Conservation (phyloP, 1,140 invertebrate species). For the Hydropsyche tenuis region DNA sequence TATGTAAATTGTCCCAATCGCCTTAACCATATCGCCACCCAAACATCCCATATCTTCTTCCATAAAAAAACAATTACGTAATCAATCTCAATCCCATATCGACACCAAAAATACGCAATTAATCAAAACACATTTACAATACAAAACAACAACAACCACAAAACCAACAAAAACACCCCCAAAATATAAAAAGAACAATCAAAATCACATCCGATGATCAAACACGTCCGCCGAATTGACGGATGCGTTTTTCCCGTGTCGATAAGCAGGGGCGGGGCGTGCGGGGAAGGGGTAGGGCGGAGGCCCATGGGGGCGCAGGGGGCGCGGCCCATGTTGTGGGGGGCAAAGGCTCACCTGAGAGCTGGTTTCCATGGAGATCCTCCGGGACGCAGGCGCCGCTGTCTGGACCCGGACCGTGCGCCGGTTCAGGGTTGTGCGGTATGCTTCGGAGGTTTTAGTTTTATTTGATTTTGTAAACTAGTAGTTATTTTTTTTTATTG, state of each 20-base stretch:
- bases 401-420: conserved; percentile 33
- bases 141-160: not conserved
- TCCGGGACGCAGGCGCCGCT: conserved; percentile 41
- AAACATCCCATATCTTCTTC: no score
- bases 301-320: not conserved
- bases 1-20: no score
- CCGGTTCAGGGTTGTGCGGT: not conserved
- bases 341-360: conserved; percentile 37
- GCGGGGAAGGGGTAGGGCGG: not conserved
- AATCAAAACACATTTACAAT: no score
- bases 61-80: no score
- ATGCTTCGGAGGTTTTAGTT: not conserved
- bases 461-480: not conserved
- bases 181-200: conserved; percentile 3
- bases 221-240: no score
- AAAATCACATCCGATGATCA: conserved; percentile 3
- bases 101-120: no score
- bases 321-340: not conserved
- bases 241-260: not conserved
- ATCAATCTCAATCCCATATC: no score
- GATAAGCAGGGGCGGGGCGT: not conserved
- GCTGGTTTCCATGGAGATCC: conserved; percentile 38
- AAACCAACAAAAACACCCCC: not conserved
- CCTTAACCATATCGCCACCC: no score
- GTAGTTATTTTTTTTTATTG: not conserved